Base-by-base conservation (phyloP, 37 sponge, comb jelly and placozoan genomes). In the Trichoplax adhaerens region DNA sequence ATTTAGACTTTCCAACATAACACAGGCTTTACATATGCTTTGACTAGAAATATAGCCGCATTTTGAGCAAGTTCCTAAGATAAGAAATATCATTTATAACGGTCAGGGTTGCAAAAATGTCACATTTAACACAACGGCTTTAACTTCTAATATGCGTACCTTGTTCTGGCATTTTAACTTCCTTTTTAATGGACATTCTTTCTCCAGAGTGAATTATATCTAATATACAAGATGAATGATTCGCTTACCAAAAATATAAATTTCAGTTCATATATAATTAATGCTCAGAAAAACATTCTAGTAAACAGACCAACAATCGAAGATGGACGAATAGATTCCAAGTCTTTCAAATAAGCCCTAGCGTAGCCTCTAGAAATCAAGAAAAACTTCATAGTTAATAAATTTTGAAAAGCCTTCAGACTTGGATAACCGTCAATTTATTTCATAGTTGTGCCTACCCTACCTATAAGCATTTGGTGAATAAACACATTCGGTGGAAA, bases 401-500 rank as follows among this genome's bases (percentile, higher is more conserved):
- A 29, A 29, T 29, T 29, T 29, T 29, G 29, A 29, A 29, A 29
- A 29, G 29, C 29, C 29, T 29, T 29, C 29, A 29, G 29, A 29
- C 29, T 29, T 29, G 29, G 29, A 29, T 29, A 29, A 29, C 29
- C 29, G 29, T 29, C 29, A 29, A 29, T 29, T 29, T 29, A 29
- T 29, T 29, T 29, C 29, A 29, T 29, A 29, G 29, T 29, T 29
- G 29, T 29, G 29, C 29, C 29, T 29, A 29, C 29, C 29, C 29
- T 29, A 29, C 29, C 29, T 68, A 65, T 96, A 96, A 3, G 98
- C 98, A 71, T 96, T 91, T 8, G 98, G 98, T 0, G 98, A 96
- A 76, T 96, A 96, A 29, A 96, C 67, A 68, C 98, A 96, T 75
- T 96, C 98, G 1, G 98, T 96, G 1, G 98, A 91, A 72, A 96